Conservation (phyloP, 2,888 invertebrate species). For the Formica aserva region DNA sequence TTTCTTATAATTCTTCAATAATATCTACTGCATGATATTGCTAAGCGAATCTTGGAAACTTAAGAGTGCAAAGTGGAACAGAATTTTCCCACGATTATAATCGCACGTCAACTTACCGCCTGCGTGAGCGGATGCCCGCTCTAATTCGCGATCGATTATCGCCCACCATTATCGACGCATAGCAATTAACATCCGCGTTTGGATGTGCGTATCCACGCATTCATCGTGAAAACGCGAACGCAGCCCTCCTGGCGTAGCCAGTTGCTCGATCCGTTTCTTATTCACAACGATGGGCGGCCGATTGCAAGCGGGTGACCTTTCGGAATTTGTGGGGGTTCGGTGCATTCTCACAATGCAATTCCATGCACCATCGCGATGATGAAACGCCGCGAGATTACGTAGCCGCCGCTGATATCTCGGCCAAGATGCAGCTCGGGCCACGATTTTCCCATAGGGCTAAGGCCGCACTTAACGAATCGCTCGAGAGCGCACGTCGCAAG, state of each 20-base stretch:
- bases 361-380: constrained; percentile 66
- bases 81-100: constrained; percentile 27
- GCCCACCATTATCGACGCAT: constrained; percentile 12
- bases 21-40: not conserved
- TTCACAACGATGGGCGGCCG: constrained; percentile 30
- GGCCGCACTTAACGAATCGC: constrained; percentile 29
- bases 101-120: constrained; percentile 18
- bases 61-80: constrained; percentile 18
- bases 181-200: constrained; percentile 30
- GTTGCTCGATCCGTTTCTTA: constrained; percentile 14
- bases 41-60: not conserved
- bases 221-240: constrained; percentile 1
- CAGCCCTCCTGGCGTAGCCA: not conserved
- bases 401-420: constrained; percentile 67
- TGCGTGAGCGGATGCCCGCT: not conserved
- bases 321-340: constrained; percentile 79
- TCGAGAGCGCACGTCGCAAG: constrained; percentile 9
- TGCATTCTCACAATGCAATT: constrained; percentile 76
- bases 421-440: constrained; percentile 71
- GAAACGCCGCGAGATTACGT: constrained; percentile 76
- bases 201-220: not conserved
- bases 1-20: not conserved
- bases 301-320: constrained; percentile 79
- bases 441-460: constrained; percentile 76
- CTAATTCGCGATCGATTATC: constrained; percentile 39